Evolutionary conservation across 1,140 invertebrate species (phyloP), one percentile per base, ranked within the genome.

Genomic region (Sycophaga agraensis): DNA sequence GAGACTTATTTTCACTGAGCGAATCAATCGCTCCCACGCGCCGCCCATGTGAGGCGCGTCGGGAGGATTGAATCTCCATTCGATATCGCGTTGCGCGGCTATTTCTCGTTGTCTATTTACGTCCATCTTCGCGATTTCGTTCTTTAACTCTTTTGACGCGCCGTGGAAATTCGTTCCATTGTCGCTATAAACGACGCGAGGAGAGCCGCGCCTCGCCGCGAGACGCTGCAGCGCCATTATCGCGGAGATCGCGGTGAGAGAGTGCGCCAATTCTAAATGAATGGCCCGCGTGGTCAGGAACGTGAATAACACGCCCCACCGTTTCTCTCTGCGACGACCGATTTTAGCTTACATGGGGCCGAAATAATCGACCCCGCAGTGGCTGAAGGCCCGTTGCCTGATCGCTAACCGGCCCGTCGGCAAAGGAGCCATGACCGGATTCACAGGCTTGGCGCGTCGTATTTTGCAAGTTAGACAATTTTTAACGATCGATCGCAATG

Each of bases 301-400:
- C 0, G 67, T 70, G 17, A 74, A 74, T 6, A 83, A 19, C 14
- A 65, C 68, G 7, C 75, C 64, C 40, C 67, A 80, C n/a, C 70
- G 46, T 46, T 76, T 80, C 11, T 72, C 63, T 16, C 21, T 62
- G 0, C 65, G 54, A 45, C 71, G 37, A 9, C 67, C 61, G 12
- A 66, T 66, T 21, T 58, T 68, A 0, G n/a, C 35, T 14, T 5
- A 3, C n/a, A 39, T 6, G 4, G 35, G 35, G 9, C 35, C 35
- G 12, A 70, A 72, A 39, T 68, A 76, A 45, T 75, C 72, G 9
- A 72, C 37, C 0, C 73, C 71, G 12, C 55, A 48, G 26, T 58
- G 61, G 14, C 49, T 67, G 26, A 73, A 75, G 0, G 73, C 67
- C 19, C 66, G 55, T 9, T 54, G 14, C 28, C 35, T 34, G 14